phyloP scores from a whole-genome alignment of 2,888 invertebrate genomes.

The Sphaerophoria rueppellii region DNA sequence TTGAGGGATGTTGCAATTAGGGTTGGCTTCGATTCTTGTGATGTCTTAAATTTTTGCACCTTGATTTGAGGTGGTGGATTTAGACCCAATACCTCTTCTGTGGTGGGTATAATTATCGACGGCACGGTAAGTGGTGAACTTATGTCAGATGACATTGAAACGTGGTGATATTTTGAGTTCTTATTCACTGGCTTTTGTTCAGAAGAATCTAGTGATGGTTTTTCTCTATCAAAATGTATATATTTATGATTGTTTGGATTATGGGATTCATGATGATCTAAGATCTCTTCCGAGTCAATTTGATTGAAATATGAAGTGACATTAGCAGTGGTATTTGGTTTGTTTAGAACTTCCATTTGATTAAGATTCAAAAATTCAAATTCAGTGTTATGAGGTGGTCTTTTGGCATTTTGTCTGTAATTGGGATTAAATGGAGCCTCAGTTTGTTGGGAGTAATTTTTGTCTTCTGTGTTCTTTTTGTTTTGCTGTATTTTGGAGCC shows the following conservation, averaged over 20 bases:
- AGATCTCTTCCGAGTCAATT: constrained; percentile 74
- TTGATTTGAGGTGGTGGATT: constrained; percentile 79
- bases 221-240: constrained; percentile 63
- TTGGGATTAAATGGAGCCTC: not conserved
- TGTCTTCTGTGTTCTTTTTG: constrained; percentile 33
- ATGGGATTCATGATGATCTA: constrained; percentile 76
- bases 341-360: constrained; percentile 38
- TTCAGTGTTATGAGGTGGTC: constrained; percentile 9
- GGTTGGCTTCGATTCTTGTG: too few species aligned
- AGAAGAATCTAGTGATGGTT: not conserved
- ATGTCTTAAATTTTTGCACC: too few species aligned
- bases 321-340: not conserved
- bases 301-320: too few species aligned
- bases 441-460: constrained; percentile 20
- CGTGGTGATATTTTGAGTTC: constrained; percentile 12
- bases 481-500: not conserved
- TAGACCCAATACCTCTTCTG: constrained; percentile 84
- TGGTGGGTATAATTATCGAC: constrained; percentile 74
- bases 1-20: too few species aligned
- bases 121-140: not conserved
- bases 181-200: not conserved
- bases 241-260: constrained; percentile 76
- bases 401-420: not conserved
- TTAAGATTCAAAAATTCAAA: constrained; percentile 26
- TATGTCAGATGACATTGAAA: constrained; percentile 76